Evolutionary conservation across 2,888 invertebrate species (phyloP).

Genomic region (Cephus pygmeus): DNA sequence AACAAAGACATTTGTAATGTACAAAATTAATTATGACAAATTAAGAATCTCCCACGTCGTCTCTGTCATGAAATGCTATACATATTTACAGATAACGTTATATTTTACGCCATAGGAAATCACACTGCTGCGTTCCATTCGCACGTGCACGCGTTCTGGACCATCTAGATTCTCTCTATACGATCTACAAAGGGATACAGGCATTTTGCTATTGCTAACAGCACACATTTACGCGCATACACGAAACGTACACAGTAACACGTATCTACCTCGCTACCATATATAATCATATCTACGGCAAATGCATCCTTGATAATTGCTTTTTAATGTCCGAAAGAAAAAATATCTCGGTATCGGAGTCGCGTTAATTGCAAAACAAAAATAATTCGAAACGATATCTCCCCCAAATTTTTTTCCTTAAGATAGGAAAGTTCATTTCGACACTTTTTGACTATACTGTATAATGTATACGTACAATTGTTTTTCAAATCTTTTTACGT

Average conservation of each 20-base stretch:
- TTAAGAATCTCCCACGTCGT: slow-evolving; percentile 10
- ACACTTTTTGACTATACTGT: background rate
- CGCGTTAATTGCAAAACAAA: background rate
- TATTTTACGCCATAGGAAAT: background rate
- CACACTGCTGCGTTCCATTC: background rate
- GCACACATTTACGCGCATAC: background rate
- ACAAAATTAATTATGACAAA: slow-evolving; percentile 45
- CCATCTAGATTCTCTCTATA: background rate
- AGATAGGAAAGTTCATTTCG: too few species aligned
- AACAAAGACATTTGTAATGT: slow-evolving; percentile 51
- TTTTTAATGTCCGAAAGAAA: background rate
- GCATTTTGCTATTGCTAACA: background rate
- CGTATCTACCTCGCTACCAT: background rate
- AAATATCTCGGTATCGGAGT: background rate
- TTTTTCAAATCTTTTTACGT: background rate
- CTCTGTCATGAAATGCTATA: slow-evolving; percentile 44
- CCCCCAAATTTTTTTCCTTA: too few species aligned
- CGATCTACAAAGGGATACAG: background rate
- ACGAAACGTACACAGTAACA: background rate
- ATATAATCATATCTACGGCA: background rate
- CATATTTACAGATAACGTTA: slow-evolving; percentile 31
- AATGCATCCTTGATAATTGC: background rate
- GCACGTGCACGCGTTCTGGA: background rate
- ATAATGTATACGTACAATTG: background rate
- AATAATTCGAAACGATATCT: background rate